Percentiles rank a stretch among this genome's conserved stretches.
phyloP scores from a whole-genome alignment of 2,888 invertebrate species.

The Cryptocephalus primarius region DNA sequence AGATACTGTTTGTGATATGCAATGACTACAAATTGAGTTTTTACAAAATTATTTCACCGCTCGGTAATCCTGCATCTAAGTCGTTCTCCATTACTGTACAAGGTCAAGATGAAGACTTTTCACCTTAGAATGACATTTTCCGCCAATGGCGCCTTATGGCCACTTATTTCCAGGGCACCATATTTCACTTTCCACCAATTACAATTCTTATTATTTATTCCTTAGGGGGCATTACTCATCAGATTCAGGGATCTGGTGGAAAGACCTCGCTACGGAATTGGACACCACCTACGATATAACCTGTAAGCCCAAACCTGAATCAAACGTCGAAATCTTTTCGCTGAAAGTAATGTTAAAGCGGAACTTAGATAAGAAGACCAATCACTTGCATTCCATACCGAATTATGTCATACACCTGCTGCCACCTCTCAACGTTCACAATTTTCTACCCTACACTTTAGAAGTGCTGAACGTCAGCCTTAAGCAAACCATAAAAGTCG shows the following conservation, averaged over 20 bases:
- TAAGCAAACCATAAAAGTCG: conserved; percentile 43
- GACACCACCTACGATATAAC: conserved; percentile 55
- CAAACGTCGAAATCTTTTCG: conserved; percentile 52
- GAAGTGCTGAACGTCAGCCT: conserved; percentile 44
- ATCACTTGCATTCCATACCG: conserved; percentile 43
- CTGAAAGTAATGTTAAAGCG: conserved; percentile 44
- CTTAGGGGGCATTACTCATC: conserved; percentile 58
- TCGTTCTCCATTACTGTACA: no score
- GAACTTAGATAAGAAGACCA: conserved; percentile 26
- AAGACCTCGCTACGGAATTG: conserved; percentile 57
- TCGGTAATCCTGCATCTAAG: no score
- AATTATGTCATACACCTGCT: conserved; percentile 62
- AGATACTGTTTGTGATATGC: no score
- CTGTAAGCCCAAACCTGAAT: conserved; percentile 53
- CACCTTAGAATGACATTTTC: no score
- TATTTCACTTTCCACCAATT: no score
- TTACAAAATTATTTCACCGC: no score
- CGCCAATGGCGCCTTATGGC: no score
- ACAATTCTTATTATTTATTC: conserved; percentile 4
- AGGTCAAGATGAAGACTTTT: no score
- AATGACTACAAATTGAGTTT: no score
- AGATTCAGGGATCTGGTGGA: conserved; percentile 69
- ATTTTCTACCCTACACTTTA: conserved; percentile 63
- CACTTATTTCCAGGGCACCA: no score
- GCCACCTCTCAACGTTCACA: conserved; percentile 64